Percentiles rank a stretch among this genome's conserved stretches.
Evolutionary conservation across 2,888 invertebrate genomes (phyloP).

Genomic region (Parnassius orleans): DNA sequence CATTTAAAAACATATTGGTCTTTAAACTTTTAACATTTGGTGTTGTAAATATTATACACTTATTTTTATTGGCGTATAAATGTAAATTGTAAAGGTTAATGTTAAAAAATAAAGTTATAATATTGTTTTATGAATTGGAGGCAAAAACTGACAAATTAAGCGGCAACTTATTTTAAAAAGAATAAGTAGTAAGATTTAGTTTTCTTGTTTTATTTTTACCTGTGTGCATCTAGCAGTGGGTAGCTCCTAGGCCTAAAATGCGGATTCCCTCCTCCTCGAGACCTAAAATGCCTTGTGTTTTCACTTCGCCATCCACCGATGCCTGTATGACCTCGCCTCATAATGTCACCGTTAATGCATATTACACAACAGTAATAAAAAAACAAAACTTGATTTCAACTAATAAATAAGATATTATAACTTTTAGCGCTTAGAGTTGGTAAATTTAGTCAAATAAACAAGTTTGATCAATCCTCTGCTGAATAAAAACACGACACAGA

Average conservation of each 20-base stretch:
- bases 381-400: neutral
- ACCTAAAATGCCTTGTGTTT: constrained; percentile 65
- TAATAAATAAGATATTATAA: neutral
- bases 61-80: too few species aligned
- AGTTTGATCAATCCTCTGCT: constrained; percentile 53
- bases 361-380: constrained; percentile 35
- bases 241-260: constrained; percentile 57
- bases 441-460: constrained; percentile 33
- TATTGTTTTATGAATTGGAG: too few species aligned
- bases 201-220: constrained; percentile 42
- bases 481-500: constrained; percentile 46
- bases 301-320: constrained; percentile 71
- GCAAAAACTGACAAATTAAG: too few species aligned
- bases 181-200: too few species aligned
- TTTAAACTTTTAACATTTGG: too few species aligned
- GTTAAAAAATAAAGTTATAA: too few species aligned
- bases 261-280: constrained; percentile 55
- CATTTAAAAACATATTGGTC: too few species aligned
- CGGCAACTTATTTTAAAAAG: too few species aligned
- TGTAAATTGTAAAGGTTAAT: too few species aligned
- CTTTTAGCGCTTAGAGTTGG: neutral
- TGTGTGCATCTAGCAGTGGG: constrained; percentile 45
- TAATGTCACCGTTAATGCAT: constrained; percentile 58
- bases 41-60: too few species aligned
- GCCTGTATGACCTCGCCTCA: constrained; percentile 75